Evolutionary conservation across 1,140 invertebrate genomes (phyloP), one percentile per base, ranked within the genome.

Genomic region (Bombus haemorrhoidalis): DNA sequence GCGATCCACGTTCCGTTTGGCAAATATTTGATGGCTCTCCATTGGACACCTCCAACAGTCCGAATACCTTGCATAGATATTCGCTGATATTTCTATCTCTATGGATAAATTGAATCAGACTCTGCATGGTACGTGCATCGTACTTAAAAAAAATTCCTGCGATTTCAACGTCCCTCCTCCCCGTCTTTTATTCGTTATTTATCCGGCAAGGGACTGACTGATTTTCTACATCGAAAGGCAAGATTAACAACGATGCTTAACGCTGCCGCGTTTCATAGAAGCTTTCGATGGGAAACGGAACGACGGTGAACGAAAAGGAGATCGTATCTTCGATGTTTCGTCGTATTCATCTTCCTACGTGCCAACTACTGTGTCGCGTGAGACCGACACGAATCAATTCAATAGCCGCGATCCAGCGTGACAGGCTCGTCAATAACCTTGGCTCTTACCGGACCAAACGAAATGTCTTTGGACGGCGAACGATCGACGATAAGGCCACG

Each of bases 21-120:
- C 89, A 90, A 90, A 90, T 88, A 90, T 90, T 90, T 90, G 88
- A 90, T 86, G 83, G 80, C 86, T 90, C 82, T 87, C 88, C 88
- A 90, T 79, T 90, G 88, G 89, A 90, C 89, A 90, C 89, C 88
- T 90, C 89, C 75, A 84, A 71, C 78, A 78, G 59, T 85, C 69
- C 43, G 88, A 89, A 90, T 83, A 87, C 79, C 85, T 66, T 75
- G 39, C 64, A 57, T 69, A 53, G 47, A 18, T 53, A 71, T 75
- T 57, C 78, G 59, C 66, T 47, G 64, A 90, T 89, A 85, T 82
- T 86, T 89, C 77, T 86, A 81, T 86, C 72, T 73, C 71, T n/a
- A n/a, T n/a, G 47, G 34, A 62, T 53, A 81, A 80, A 85, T 62
- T 37, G 43, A 85, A 73, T 81, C 83, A 80, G 28, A 2, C 71